These are phyloP conservation scores for Porites evermanni DNA, from an alignment of 92 coral and sea anemone genomes.

Conservation along the genomic window DNA sequence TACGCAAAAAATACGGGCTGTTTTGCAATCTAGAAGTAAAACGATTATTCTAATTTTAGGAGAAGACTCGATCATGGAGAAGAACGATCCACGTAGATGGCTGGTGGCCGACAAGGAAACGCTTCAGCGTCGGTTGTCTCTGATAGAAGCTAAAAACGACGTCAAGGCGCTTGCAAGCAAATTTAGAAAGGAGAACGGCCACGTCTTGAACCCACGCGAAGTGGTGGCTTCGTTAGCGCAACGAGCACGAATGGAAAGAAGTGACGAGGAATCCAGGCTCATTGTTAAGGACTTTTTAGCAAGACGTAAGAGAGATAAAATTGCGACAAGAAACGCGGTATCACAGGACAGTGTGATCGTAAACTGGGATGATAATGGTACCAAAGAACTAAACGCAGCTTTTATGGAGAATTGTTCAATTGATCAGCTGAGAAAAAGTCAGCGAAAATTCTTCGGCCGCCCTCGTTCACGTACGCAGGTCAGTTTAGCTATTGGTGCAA, in stretches of 20 bases:
- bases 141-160: slow-evolving; percentile 71
- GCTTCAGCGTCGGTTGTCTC: slow-evolving; percentile 76
- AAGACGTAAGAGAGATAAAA: slow-evolving; percentile 21
- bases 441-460: slow-evolving; percentile 46
- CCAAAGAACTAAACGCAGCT: slow-evolving; percentile 5
- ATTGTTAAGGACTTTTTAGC: slow-evolving; percentile 74
- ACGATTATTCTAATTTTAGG: background rate
- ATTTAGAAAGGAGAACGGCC: slow-evolving; percentile 57
- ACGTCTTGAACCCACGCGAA: slow-evolving; percentile 54
- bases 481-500: background rate
- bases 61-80: slow-evolving; percentile 11
- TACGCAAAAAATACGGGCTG: no score
- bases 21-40: no score
- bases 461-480: slow-evolving; percentile 45
- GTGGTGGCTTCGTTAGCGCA: slow-evolving; percentile 63
- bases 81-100: slow-evolving; percentile 88
- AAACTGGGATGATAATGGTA: slow-evolving; percentile 1
- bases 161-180: slow-evolving; percentile 68
- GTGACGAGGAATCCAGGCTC: slow-evolving; percentile 67
- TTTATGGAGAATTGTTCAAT: slow-evolving; percentile 9
- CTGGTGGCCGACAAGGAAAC: slow-evolving; percentile 77
- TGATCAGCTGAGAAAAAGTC: slow-evolving; percentile 45
- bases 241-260: slow-evolving; percentile 51
- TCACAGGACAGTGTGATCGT: slow-evolving; percentile 48
- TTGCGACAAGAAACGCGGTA: slow-evolving; percentile 20